Base-by-base conservation (phyloP, 2,113 vertebrate species). In the Chlamydotis undulata region DNA sequence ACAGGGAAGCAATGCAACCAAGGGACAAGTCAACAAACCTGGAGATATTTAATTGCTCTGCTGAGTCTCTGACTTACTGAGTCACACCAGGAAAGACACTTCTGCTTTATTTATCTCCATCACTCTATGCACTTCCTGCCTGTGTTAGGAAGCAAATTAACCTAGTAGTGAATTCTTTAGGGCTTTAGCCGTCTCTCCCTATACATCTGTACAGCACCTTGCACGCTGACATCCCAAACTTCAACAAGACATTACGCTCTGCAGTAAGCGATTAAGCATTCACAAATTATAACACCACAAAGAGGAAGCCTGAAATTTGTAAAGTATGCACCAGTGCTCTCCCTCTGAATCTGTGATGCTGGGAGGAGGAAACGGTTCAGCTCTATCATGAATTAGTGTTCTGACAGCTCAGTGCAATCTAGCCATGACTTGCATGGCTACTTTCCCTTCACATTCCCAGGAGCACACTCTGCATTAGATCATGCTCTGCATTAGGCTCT, bases 391-490 rank as follows among this genome's bases (percentile, higher is more conserved):
- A 90, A 89, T 79, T 56, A 64, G n/a, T 67, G 74, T 45, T 91
- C 80, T 78, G 92, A 92, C 88, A 95, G 86, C 88, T 95, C 7
- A 1, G 76, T 91, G 90, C 87, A 67, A 92, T 91, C 69, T 15
- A 75, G 77, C 79, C 83, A 71, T 52, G 77, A 69, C 88, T 95
- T 81, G 90, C 92, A 89, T 56, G 90, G 82, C 60, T 95, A 87
- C 94, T 94, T 87, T 79, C 89, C 77, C 69, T 92, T 82, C 77
- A 31, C 77, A 35, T 89, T 81, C 87, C 83, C 93, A 87, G 69
- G 83, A 96, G 91, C 83, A 89, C 10, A 4, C 81, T 75, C 55
- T 64, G 91, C 91, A 91, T 91, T 65, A 94, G 95, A 81, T 94
- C 91, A 91, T 25, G 74, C 60, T 90, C 83, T 86, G 76, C 83